Conservation (phyloP, 2,888 invertebrate genomes). For the Amphimallon solstitiale region DNA sequence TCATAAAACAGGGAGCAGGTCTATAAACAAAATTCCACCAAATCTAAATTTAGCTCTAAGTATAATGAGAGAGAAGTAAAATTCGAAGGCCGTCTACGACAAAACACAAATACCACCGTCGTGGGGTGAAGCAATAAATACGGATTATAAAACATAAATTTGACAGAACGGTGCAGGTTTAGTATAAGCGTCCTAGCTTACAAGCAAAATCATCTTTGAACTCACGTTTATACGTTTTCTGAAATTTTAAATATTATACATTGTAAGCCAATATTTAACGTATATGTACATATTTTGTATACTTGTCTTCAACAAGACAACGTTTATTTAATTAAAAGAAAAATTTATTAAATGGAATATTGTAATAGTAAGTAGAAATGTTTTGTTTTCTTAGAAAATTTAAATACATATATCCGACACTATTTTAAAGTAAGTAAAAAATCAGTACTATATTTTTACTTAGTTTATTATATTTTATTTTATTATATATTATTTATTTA, state of each 20-base stretch:
- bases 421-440: too few relatives aligned
- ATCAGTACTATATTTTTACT: too few relatives aligned
- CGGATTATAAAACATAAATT: conserved; percentile 54
- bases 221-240: conserved; percentile 1
- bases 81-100: conserved; percentile 47
- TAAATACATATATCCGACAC: too few relatives aligned
- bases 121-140: conserved; percentile 53
- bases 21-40: conserved; percentile 47
- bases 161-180: conserved; percentile 51
- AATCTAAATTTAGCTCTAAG: conserved; percentile 48
- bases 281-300: too few relatives aligned
- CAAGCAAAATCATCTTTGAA: not conserved
- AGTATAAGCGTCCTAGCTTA: conserved; percentile 17
- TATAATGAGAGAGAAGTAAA: conserved; percentile 43
- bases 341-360: too few relatives aligned
- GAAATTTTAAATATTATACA: not conserved
- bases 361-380: too few relatives aligned
- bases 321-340: too few relatives aligned
- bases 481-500: too few relatives aligned
- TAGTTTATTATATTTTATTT: too few relatives aligned
- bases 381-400: too few relatives aligned
- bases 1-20: conserved; percentile 45
- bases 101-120: conserved; percentile 43
- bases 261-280: too few relatives aligned
- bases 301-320: too few relatives aligned